Conservation (phyloP, 2,888 invertebrate species). For the Sycophila texana region DNA sequence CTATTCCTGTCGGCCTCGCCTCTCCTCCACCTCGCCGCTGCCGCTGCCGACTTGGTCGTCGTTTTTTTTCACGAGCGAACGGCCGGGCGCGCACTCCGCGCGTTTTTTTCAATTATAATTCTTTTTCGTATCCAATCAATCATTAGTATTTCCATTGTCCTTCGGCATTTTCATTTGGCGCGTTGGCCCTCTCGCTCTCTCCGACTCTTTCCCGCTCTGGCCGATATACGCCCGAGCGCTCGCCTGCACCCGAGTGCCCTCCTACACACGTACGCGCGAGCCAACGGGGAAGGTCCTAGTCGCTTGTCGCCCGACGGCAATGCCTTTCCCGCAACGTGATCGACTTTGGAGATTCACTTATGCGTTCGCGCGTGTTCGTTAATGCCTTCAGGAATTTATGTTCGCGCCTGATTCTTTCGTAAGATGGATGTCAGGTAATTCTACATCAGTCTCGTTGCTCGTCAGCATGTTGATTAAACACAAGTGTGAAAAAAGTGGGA, state of each 20-base stretch:
- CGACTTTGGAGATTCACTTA: conserved; percentile 43
- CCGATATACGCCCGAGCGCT: conserved; percentile 25
- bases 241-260: not conserved
- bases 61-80: conserved; percentile 67
- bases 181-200: conserved; percentile 38
- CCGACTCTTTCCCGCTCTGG: conserved; percentile 2
- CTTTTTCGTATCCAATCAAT: conserved; percentile 76
- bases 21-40: conserved; percentile 20
- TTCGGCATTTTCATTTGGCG: conserved; percentile 75
- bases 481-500: too few species aligned
- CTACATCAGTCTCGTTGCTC: conserved; percentile 32
- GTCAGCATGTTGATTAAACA: too few species aligned
- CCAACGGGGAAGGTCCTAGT: not conserved
- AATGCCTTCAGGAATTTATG: conserved; percentile 41
- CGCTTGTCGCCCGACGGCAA: conserved; percentile 8
- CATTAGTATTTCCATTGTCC: conserved; percentile 76
- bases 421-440: conserved; percentile 15
- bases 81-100: conserved; percentile 60
- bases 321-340: conserved; percentile 28
- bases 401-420: conserved; percentile 18
- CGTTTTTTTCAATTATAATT: conserved; percentile 76
- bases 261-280: not conserved
- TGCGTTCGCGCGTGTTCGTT: conserved; percentile 19
- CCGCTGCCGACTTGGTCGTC: conserved; percentile 16
- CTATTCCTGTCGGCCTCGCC: conserved; percentile 54